Evolutionary conservation across 2,797 vertebrate genomes (phyloP).

Genomic region (Halcyon badia): DNA sequence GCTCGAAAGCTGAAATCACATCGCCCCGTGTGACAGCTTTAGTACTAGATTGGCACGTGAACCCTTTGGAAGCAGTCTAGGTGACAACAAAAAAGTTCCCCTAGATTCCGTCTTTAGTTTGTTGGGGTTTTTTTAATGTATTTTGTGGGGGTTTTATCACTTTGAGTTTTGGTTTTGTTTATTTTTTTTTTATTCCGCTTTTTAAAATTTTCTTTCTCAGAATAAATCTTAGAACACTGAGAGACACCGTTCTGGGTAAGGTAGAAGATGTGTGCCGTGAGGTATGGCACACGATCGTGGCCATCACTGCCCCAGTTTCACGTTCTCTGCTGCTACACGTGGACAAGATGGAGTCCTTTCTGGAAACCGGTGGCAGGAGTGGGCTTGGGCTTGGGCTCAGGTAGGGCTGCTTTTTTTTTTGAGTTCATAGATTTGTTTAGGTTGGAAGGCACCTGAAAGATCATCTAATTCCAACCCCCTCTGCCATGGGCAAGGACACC

Average conservation of each 20-base stretch:
- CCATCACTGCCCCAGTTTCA: background rate
- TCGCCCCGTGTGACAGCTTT: slow-evolving; percentile 17
- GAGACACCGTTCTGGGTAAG: background rate
- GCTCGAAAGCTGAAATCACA: slow-evolving; percentile 32
- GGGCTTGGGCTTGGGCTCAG: background rate
- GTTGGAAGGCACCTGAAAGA: background rate
- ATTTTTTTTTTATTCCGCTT: background rate
- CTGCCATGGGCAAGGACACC: background rate
- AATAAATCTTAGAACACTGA: background rate
- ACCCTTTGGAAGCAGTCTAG: slow-evolving; percentile 4
- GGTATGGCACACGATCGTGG: fast-evolving
- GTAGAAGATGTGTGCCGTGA: background rate
- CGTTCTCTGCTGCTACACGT: background rate
- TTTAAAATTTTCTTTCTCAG: background rate
- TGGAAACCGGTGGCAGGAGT: background rate
- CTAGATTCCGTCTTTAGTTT: background rate
- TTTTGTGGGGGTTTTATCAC: background rate
- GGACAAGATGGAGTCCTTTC: background rate
- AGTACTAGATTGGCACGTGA: slow-evolving; percentile 38
- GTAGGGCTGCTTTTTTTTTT: background rate
- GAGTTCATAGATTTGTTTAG: too few species aligned
- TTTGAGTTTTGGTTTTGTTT: background rate
- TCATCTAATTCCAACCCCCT: background rate
- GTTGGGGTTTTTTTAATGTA: background rate
- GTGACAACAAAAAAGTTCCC: background rate